A percentile compares a stretch with the other conserved stretches of the same genome.
phyloP scores from a whole-genome alignment of 2,888 invertebrate species.

The Trissonchulus latispiculum region DNA sequence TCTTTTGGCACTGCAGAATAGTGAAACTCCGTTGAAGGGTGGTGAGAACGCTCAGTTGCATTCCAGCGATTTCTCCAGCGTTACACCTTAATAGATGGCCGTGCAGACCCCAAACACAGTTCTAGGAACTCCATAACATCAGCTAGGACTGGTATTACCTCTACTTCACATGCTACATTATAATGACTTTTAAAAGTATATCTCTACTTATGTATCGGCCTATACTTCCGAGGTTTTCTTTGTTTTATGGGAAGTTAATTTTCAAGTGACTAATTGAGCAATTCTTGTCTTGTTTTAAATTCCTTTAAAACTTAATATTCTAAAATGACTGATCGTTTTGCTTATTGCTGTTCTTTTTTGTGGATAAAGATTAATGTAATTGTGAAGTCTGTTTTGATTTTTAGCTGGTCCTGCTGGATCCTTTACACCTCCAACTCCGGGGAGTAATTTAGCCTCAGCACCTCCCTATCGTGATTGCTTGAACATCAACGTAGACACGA shows the following conservation, averaged over 20 bases:
- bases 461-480: constrained; percentile 68
- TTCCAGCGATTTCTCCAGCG: constrained; percentile 74
- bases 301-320: too few relatives aligned
- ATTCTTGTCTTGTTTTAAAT: too few relatives aligned
- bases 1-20: constrained; percentile 92
- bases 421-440: constrained; percentile 36
- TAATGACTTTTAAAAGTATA: too few relatives aligned
- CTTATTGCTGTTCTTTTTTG: too few relatives aligned
- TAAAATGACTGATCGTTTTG: too few relatives aligned
- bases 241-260: too few relatives aligned
- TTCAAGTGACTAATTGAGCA: too few relatives aligned
- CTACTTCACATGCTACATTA: not conserved
- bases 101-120: constrained; percentile 82
- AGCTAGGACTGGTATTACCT: too few relatives aligned
- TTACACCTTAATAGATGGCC: constrained; percentile 60
- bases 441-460: constrained; percentile 24
- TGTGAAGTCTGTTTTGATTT: too few relatives aligned
- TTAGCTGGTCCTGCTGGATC: constrained; percentile 42
- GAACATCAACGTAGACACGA: constrained; percentile 62
- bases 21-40: constrained; percentile 90
- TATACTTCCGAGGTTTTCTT: too few relatives aligned
- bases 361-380: too few relatives aligned
- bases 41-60: constrained; percentile 86
- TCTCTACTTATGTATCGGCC: not conserved
- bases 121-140: constrained; percentile 72